Evolutionary conservation across 2,888 invertebrate genomes (phyloP), one percentile per base, ranked within the genome.

Genomic region (Steinernema hermaphroditum): DNA sequence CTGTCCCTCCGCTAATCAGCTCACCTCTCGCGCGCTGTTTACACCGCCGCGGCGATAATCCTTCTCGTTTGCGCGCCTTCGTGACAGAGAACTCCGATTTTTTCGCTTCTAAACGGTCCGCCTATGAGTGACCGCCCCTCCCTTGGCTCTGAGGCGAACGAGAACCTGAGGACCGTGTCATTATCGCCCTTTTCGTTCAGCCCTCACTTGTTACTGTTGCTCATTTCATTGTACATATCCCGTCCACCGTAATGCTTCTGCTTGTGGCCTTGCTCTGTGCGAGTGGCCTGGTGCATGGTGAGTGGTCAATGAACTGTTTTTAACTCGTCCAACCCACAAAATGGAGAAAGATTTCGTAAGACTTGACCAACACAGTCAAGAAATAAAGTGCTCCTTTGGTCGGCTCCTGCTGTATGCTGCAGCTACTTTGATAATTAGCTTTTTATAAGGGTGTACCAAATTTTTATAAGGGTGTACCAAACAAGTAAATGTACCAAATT

Each of bases 51-150:
- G 50, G 50, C 62, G 62, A 62, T 62, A 62, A 62, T 62, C 62
- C 62, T 9, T 32, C 62, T 62, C 62, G 62, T 62, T 62, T 62
- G 62, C 62, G 27, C 62, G 32, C 27, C 29, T 62, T 62, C 62
- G 62, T 62, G 62, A 62, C 62, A 62, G 62, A 29, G 16, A 62
- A 29, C 29, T 54, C 62, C 62, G 34, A 62, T 62, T 62, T 62
- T 62, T 62, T 62, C 62, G 62, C 14, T 27, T 27, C 24, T 54
- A 14, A 14, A 2, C 29, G 29, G 27, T 62, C 62, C 62, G 62
- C 62, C 62, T 34, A 12, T 32, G 32, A 16, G 32, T 62, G 32
- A 29, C 46, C 46, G 22, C 16, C 32, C 22, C 32, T 4, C 62
- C 27, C 32, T 29, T 12, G 50, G 50, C 24, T 24, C 50, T 22